Evolutionary conservation across 2,888 invertebrate species (phyloP).

Genomic region (Dinocampus coccinellae): DNA sequence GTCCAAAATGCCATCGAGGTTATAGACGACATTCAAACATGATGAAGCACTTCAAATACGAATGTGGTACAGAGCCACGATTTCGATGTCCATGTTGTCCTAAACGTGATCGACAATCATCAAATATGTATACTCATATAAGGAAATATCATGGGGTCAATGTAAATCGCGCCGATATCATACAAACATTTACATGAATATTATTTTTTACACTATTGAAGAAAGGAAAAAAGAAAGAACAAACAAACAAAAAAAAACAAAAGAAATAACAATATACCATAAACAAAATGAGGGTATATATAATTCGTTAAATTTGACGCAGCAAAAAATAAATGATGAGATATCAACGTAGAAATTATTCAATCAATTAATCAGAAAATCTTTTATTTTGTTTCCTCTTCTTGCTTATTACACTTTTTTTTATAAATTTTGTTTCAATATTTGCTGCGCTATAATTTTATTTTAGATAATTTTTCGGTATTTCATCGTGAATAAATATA

Average conservation of each 20-base stretch:
- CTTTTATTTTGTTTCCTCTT: not conserved
- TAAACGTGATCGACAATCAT: conserved; percentile 41
- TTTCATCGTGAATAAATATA: too few relatives aligned
- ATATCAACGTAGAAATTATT: too few relatives aligned
- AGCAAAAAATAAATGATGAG: too few relatives aligned
- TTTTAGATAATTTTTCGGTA: too few relatives aligned
- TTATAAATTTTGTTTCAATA: too few relatives aligned
- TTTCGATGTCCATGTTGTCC: conserved; percentile 55
- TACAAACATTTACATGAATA: not conserved
- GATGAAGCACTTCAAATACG: conserved; percentile 54
- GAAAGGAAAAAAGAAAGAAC: not conserved
- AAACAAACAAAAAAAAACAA: not conserved
- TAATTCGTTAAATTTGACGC: too few relatives aligned
- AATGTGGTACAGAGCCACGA: conserved; percentile 54
- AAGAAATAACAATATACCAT: too few relatives aligned
- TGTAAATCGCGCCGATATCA: not conserved
- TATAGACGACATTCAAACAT: conserved; percentile 52
- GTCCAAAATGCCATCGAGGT: conserved; percentile 45
- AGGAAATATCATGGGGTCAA: not conserved
- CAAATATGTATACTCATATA: conserved; percentile 35
- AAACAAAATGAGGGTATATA: not conserved
- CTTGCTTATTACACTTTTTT: not conserved
- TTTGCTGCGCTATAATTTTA: too few relatives aligned
- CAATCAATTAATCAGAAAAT: not conserved
- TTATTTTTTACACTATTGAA: not conserved